Conservation (phyloP, 92 coral and sea anemone species). For the Anthopleura xanthogrammica region DNA sequence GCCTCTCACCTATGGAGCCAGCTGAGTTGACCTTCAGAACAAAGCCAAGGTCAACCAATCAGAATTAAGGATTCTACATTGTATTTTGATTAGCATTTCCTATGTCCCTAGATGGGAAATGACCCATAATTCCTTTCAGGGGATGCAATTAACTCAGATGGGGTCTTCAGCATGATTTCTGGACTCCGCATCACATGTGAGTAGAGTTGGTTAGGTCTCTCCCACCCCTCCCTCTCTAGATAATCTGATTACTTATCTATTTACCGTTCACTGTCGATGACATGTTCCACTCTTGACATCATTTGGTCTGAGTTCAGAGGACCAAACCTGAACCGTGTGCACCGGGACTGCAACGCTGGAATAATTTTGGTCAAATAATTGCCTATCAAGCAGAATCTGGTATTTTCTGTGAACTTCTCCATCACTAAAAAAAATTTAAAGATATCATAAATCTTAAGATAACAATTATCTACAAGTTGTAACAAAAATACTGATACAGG, state of each 20-base stretch:
- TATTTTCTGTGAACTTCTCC: constrained; percentile 99
- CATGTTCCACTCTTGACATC: constrained; percentile 81
- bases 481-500: background rate
- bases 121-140: no score
- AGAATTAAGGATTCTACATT: no score
- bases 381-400: constrained; percentile 94
- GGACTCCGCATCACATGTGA: background rate
- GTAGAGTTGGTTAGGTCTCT: no score
- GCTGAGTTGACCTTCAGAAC: no score
- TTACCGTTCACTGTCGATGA: constrained; percentile 83
- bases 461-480: background rate
- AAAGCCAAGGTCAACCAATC: no score
- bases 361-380: constrained; percentile 96
- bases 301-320: constrained; percentile 90
- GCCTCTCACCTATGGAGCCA: no score
- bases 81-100: no score
- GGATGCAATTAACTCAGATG: no score
- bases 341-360: constrained; percentile 98
- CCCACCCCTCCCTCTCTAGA: no score
- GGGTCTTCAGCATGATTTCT: no score
- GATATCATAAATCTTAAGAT: background rate
- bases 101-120: no score
- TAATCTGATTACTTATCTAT: background rate
- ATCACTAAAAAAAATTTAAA: constrained; percentile 56
- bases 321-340: constrained; percentile 97